Evolutionary conservation across 2,113 vertebrate genomes (phyloP).

Genomic region (Oryzias javanicus): DNA sequence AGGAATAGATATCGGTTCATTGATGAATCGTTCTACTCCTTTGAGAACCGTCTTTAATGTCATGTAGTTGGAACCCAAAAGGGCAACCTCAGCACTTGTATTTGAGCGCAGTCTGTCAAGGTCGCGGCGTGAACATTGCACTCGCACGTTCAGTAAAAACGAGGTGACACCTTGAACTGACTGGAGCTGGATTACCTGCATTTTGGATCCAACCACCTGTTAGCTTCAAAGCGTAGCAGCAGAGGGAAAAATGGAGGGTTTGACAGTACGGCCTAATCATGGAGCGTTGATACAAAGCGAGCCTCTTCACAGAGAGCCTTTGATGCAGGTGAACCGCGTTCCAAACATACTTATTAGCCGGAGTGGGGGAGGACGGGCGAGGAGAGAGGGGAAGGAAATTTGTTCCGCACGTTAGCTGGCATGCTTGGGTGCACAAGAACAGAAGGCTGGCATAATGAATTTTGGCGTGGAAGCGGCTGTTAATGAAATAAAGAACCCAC

Average conservation of each 20-base stretch:
- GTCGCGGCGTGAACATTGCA: background rate
- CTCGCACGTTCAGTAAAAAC: conserved; percentile 15
- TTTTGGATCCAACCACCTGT: conserved; percentile 56
- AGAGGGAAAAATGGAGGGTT: conserved; percentile 37
- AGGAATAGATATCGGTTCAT: no score
- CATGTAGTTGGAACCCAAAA: no score
- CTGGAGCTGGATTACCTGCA: conserved; percentile 36
- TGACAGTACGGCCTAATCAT: conserved; percentile 70
- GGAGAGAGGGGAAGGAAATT: conserved; percentile 43
- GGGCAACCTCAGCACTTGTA: no score
- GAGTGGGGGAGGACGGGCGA: conserved; percentile 33
- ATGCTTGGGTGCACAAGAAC: conserved; percentile 69
- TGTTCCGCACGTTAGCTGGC: conserved; percentile 72
- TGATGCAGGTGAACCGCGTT: conserved; percentile 73
- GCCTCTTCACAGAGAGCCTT: conserved; percentile 58
- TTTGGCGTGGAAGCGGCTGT: conserved; percentile 67
- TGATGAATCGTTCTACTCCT: no score
- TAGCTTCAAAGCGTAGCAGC: conserved; percentile 50
- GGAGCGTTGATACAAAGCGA: conserved; percentile 56
- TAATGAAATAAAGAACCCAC: conserved; percentile 73
- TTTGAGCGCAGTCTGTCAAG: conserved; percentile 3
- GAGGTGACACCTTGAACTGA: conserved; percentile 6
- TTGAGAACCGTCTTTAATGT: no score
- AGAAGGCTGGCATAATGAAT: conserved; percentile 75
- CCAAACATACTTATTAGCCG: conserved; percentile 72